phyloP scores from a whole-genome alignment of 2,888 invertebrate species.

The Biston stratarius region DNA sequence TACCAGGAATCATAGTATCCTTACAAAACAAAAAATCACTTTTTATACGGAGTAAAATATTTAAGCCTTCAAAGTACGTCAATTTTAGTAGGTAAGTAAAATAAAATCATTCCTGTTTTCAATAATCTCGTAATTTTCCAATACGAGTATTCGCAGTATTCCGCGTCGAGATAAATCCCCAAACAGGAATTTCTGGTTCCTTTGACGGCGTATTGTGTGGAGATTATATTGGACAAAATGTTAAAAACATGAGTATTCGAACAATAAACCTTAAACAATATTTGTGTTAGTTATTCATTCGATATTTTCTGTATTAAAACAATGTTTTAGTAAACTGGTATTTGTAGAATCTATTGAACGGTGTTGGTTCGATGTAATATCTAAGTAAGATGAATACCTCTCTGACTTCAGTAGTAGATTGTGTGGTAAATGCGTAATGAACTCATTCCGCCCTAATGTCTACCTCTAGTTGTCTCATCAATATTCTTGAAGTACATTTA shows the following conservation, averaged over 20 bases:
- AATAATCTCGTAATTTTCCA: conserved; percentile 9
- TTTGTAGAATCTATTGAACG: too few species aligned
- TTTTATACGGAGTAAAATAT: too few species aligned
- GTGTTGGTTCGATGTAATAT: too few species aligned
- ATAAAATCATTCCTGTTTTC: conserved; percentile 12
- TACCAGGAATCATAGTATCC: too few species aligned
- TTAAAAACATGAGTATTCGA: neutral
- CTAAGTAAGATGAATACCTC: too few species aligned
- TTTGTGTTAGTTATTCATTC: too few species aligned
- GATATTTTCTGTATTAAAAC: neutral
- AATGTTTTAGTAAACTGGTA: too few species aligned
- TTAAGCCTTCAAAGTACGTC: too few species aligned
- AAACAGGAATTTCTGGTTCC: conserved; percentile 46
- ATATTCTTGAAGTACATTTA: neutral
- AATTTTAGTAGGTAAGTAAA: neutral
- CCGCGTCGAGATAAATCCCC: conserved; percentile 39
- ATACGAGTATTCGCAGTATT: conserved; percentile 7
- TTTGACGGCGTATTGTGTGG: conserved; percentile 5
- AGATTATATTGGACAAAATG: conserved; percentile 43
- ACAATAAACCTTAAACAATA: too few species aligned
- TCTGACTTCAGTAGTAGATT: neutral
- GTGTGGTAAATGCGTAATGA: conserved; percentile 12
- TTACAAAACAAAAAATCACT: too few species aligned
- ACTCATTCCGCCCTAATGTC: conserved; percentile 3
- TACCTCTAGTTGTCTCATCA: neutral